Base-by-base conservation (phyloP, 1,140 invertebrate genomes). In the Drosophila prosaltans region DNA sequence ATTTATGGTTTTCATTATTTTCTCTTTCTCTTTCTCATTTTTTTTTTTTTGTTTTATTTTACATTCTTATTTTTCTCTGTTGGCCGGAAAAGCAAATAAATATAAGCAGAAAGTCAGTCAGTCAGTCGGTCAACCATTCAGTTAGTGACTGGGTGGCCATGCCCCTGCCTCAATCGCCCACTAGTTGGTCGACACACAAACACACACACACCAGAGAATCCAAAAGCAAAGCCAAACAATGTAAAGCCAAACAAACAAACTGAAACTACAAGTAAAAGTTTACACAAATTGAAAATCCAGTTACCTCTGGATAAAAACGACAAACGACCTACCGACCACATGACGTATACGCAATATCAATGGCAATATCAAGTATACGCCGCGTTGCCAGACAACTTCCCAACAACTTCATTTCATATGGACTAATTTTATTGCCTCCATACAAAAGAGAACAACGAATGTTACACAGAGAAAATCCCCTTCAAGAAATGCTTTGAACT, bases 61-160 rank as follows among this genome's bases (percentile, higher is more conserved):
- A 51, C 45, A 26, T 51, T 51, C 21, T 51, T 24, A 0, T 48
- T 51, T 51, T 51, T 51, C 8, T 51, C 45, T 51, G 45, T 77
- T 77, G 43, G 71, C 74, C 59, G 65, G 69, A 26, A 86, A 72
- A 68, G 74, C 68, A 81, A 81, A 86, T 65, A 86, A 86, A 86
- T 85, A 86, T 86, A 72, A 51, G 66, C 62, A 65, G 39, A 72
- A 62, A 39, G 28, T 21, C 43, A 30, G 70, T 41, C 40, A 26
- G 60, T 63, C 43, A 55, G 48, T 57, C 73, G 16, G 60, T 64
- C 43, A 54, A 41, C 51, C 69, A 10, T 40, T 65, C 64, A 21
- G 16, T 26, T 6, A 26, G 7, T 26, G 39, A 55, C 39, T 51
- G 63, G 21, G n/a, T 57, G 51, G 26, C 40, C 57, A 64, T 51